phyloP scores from a whole-genome alignment of 2,888 invertebrate genomes.

The Drosophila testacea region DNA sequence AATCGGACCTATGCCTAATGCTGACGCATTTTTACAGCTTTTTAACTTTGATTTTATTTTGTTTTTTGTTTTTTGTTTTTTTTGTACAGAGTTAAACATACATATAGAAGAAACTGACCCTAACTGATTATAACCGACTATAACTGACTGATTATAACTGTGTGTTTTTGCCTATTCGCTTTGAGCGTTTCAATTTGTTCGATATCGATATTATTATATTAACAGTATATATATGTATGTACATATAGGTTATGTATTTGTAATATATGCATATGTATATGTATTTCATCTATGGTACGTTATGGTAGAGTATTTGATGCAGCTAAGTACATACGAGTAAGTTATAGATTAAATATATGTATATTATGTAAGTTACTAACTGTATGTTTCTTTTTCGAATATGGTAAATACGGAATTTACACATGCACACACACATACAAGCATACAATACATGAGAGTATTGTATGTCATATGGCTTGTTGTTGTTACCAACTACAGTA shows the following conservation, averaged over 20 bases:
- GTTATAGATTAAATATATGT: conserved; percentile 17
- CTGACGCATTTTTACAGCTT: conserved; percentile 18
- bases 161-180: conserved; percentile 49
- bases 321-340: conserved; percentile 24
- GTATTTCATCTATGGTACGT: conserved; percentile 14
- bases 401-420: conserved; percentile 31
- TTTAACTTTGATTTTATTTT: conserved; percentile 11
- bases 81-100: conserved; percentile 42
- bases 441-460: not conserved
- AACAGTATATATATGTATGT: conserved; percentile 41
- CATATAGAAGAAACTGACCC: conserved; percentile 21
- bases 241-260: conserved; percentile 19
- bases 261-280: conserved; percentile 41
- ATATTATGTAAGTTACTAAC: conserved; percentile 33
- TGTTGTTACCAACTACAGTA: conserved; percentile 46
- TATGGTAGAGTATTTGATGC: conserved; percentile 44
- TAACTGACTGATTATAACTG: conserved; percentile 26
- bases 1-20: conserved; percentile 12
- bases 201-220: conserved; percentile 45
- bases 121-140: conserved; percentile 2
- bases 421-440: conserved; percentile 10
- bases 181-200: conserved; percentile 65
- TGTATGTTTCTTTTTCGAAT: conserved; percentile 23
- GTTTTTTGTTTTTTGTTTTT: conserved; percentile 13
- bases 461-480: conserved; percentile 3